Percentiles rank a stretch among this genome's conserved stretches.
Evolutionary conservation across 2,113 vertebrate species (phyloP).

Genomic region (Motacilla tschutschensis): DNA sequence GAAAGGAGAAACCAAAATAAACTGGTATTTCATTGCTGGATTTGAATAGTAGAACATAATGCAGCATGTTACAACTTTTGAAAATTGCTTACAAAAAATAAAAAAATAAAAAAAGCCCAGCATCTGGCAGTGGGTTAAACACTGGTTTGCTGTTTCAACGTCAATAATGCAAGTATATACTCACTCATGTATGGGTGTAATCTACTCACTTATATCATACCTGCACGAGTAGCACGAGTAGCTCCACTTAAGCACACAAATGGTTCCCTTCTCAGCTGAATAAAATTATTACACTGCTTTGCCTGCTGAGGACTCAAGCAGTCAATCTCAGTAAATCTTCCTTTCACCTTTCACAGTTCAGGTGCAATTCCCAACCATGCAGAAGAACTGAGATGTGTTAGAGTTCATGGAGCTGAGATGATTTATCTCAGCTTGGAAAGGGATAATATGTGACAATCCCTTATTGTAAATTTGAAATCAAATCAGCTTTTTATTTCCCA

Average conservation of each 20-base stretch:
- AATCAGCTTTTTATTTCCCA: background rate
- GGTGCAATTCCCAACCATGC: background rate
- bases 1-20: background rate
- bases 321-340: background rate
- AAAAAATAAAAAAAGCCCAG: background rate
- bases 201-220: background rate
- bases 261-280: background rate
- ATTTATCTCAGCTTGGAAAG: background rate
- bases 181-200: background rate
- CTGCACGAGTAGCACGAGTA: background rate
- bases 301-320: background rate
- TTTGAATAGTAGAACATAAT: background rate
- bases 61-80: background rate
- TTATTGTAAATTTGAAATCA: background rate
- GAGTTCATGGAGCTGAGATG: background rate
- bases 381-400: background rate
- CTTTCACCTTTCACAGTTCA: background rate
- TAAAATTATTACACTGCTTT: background rate
- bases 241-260: background rate
- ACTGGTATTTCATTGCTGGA: background rate
- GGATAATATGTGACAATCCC: background rate
- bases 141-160: background rate
- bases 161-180: background rate
- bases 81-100: background rate
- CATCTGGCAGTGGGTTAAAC: background rate